These are phyloP conservation scores for Congeria kusceri DNA, from an alignment of 2,888 invertebrate species.

Conservation along the genomic window DNA sequence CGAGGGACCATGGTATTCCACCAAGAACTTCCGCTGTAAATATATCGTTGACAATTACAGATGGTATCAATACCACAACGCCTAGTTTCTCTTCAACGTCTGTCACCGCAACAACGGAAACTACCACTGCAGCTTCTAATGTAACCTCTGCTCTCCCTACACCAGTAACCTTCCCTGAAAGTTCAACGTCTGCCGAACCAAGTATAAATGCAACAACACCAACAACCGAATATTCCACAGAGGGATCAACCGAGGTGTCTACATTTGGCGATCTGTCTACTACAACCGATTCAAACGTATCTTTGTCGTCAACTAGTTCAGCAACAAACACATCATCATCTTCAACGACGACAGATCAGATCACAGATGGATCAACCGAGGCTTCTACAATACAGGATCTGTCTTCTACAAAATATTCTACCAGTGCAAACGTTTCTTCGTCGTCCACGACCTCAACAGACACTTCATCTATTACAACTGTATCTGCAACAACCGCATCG, in stretches of 20 bases:
- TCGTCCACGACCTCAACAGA: too few relatives aligned
- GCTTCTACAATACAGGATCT: not conserved
- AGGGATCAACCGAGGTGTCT: not conserved
- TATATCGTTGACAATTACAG: not conserved
- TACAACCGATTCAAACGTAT: not conserved
- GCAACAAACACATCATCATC: not conserved
- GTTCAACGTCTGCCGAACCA: not conserved
- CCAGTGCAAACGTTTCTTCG: not conserved
- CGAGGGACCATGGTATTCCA: not conserved
- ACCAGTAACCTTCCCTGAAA: not conserved
- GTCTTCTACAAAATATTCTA: not conserved
- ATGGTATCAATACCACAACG: conserved; percentile 1
- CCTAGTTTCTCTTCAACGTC: not conserved
- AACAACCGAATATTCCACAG: not conserved
- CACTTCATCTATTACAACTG: not conserved
- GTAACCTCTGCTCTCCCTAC: not conserved
- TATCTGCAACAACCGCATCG: too few relatives aligned
- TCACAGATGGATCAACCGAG: not conserved
- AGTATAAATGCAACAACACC: not conserved
- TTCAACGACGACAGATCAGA: not conserved
- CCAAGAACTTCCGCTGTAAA: not conserved
- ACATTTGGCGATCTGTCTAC: too few relatives aligned
- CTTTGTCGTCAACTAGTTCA: not conserved
- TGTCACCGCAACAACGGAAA: not conserved
- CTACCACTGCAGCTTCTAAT: conserved; percentile 1